These are phyloP conservation scores for Hypomecis atomaria DNA, from an alignment of 2,888 invertebrate genomes.

Conservation along the genomic window DNA sequence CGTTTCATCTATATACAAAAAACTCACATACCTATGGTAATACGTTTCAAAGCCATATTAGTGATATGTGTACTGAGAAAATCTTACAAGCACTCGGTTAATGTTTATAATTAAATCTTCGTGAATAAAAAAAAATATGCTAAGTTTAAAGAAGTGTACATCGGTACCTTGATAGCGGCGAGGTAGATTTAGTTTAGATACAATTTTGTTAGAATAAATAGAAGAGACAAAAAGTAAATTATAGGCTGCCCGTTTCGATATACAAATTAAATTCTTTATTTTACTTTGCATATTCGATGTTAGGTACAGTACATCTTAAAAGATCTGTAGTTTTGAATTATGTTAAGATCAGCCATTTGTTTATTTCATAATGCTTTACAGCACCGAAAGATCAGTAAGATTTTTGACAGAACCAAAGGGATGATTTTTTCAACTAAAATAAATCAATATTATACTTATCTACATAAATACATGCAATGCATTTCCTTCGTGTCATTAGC, in stretches of 20 bases:
- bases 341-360: too few species aligned
- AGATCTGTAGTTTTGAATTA: background rate
- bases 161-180: background rate
- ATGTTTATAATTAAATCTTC: slow-evolving; percentile 20
- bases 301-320: too few species aligned
- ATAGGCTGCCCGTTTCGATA: background rate
- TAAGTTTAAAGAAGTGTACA: background rate
- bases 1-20: slow-evolving; percentile 53
- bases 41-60: slow-evolving; percentile 15
- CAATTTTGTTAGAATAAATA: too few species aligned
- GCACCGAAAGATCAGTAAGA: too few species aligned
- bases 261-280: too few species aligned
- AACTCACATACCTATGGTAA: slow-evolving; percentile 44
- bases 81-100: slow-evolving; percentile 7
- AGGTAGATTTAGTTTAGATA: background rate
- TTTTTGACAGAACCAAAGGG: too few species aligned
- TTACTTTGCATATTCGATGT: too few species aligned
- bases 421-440: too few species aligned
- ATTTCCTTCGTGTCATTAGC: slow-evolving; percentile 45
- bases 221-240: background rate
- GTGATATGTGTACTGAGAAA: slow-evolving; percentile 18
- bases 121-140: slow-evolving; percentile 10
- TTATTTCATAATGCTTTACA: too few species aligned
- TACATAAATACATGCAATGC: slow-evolving; percentile 14
- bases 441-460: too few species aligned